Percentiles rank a stretch among this genome's conserved stretches.
Evolutionary conservation across 1,140 invertebrate genomes (phyloP).

Genomic region (Zaprionus ornatus): DNA sequence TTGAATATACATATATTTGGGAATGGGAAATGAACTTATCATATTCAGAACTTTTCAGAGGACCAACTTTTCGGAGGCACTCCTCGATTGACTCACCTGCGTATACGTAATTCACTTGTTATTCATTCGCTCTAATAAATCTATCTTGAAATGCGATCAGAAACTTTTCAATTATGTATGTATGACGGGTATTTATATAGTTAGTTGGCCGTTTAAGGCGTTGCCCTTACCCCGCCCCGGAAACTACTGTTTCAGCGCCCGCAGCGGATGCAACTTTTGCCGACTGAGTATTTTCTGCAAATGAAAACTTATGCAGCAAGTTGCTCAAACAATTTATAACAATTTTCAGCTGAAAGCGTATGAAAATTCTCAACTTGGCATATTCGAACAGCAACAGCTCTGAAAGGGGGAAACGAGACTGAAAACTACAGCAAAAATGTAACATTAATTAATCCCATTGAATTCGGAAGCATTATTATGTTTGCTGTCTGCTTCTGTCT

Average conservation of each 20-base stretch:
- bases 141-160: slow-evolving; percentile 12
- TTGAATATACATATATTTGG: background rate
- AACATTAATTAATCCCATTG: background rate
- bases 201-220: slow-evolving; percentile 4
- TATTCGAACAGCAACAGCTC: background rate
- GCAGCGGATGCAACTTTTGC: slow-evolving; percentile 15
- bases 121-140: background rate
- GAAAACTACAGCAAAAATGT: background rate
- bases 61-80: slow-evolving; percentile 30
- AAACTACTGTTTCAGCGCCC: slow-evolving; percentile 22
- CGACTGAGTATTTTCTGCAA: slow-evolving; percentile 12
- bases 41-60: slow-evolving; percentile 10
- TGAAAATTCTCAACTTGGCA: background rate
- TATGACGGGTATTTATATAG: slow-evolving; percentile 12
- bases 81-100: slow-evolving; percentile 15
- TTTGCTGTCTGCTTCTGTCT: no score
- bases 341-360: slow-evolving; percentile 15
- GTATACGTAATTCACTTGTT: background rate
- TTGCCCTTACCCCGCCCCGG: background rate
- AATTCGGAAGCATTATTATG: no score
- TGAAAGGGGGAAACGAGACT: background rate
- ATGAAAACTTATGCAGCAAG: slow-evolving; percentile 42
- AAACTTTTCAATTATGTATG: slow-evolving; percentile 24
- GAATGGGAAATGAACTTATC: background rate
- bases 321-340: slow-evolving; percentile 42